phyloP scores from a whole-genome alignment of 1,140 invertebrate species.

The Caenorhabditis tropicalis region DNA sequence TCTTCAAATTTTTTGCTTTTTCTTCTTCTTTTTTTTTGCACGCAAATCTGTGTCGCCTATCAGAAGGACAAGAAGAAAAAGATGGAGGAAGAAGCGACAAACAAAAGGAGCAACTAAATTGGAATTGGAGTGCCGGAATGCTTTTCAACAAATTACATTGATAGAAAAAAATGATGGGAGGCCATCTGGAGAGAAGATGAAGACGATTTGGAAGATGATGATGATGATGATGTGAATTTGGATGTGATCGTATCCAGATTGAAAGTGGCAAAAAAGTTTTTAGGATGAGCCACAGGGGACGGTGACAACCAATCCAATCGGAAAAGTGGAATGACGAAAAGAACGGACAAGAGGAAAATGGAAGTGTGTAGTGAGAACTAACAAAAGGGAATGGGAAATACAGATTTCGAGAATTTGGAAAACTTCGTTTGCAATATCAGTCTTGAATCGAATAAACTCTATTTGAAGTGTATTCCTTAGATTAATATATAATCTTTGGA shows the following conservation, averaged over 20 bases:
- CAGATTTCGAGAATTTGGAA: background rate
- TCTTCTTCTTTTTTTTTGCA: background rate
- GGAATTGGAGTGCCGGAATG: conserved; percentile 37
- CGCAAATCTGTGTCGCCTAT: background rate
- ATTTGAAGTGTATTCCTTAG: too few relatives aligned
- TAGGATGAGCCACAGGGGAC: background rate
- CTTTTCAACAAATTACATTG: conserved; percentile 45
- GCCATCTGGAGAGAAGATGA: background rate
- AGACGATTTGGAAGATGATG: background rate
- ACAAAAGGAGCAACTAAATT: conserved; percentile 41
- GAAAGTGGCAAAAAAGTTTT: background rate
- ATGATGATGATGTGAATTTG: background rate
- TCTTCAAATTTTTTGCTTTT: conserved; percentile 36
- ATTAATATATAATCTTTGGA: too few relatives aligned
- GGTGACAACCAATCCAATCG: background rate
- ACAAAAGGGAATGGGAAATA: background rate
- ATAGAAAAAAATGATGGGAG: conserved; percentile 35
- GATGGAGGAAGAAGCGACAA: conserved; percentile 1
- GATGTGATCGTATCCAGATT: background rate
- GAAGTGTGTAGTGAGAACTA: background rate
- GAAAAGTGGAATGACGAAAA: background rate
- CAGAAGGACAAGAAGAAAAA: conserved; percentile 17
- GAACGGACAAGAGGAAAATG: background rate
- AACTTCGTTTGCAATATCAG: too few relatives aligned
- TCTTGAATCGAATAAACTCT: too few relatives aligned